Conservation (phyloP, 2,113 vertebrate genomes). For the Gadus chalcogrammus region DNA sequence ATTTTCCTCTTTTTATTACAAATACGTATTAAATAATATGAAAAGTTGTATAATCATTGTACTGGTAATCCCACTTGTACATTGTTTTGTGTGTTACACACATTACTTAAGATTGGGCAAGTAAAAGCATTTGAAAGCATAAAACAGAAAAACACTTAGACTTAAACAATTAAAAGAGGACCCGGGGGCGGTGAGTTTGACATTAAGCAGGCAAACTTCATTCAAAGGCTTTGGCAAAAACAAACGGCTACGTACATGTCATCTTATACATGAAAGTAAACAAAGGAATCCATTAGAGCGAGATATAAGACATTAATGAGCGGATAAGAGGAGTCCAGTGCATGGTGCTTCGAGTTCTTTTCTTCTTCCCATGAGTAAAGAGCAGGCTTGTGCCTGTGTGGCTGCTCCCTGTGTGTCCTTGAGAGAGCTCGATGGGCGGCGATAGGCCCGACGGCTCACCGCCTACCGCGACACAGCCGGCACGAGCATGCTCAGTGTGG, state of each 20-base stretch:
- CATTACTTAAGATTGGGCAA: conserved; percentile 57
- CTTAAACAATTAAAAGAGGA: conserved; percentile 47
- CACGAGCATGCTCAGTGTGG: conserved; percentile 75
- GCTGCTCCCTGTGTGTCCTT: conserved; percentile 52
- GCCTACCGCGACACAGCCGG: conserved; percentile 66
- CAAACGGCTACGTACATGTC: conserved; percentile 61
- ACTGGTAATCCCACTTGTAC: conserved; percentile 67
- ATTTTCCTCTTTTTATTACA: conserved; percentile 66
- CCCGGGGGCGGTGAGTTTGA: conserved; percentile 31
- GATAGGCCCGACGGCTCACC: conserved; percentile 33
- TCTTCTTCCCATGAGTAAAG: conserved; percentile 49
- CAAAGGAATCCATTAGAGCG: conserved; percentile 58
- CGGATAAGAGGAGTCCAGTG: conserved; percentile 68
- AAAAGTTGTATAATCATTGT: conserved; percentile 69
- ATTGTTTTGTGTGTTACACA: conserved; percentile 49
- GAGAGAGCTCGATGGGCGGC: conserved; percentile 35
- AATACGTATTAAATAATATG: conserved; percentile 80
- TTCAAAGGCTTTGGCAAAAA: conserved; percentile 78
- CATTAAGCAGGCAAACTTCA: conserved; percentile 65
- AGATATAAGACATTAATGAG: conserved; percentile 60
- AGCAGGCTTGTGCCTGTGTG: conserved; percentile 50
- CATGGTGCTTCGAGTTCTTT: conserved; percentile 56
- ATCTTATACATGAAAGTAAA: conserved; percentile 67
- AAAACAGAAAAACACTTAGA: conserved; percentile 34
- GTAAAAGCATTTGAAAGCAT: conserved; percentile 65